Evolutionary conservation across 1,140 invertebrate species (phyloP).

Genomic region (Penaeus chinensis): DNA sequence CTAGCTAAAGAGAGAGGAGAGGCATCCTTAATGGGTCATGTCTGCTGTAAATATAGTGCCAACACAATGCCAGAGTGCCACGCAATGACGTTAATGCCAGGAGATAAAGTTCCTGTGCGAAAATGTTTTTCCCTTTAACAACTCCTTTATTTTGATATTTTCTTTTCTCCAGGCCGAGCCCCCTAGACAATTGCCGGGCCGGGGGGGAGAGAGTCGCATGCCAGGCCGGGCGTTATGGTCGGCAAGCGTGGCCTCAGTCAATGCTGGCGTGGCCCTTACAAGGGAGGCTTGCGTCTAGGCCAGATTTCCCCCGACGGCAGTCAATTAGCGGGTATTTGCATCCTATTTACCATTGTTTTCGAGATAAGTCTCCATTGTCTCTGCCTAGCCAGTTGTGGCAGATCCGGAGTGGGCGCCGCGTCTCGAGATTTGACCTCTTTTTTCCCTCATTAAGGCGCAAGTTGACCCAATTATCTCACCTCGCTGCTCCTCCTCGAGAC

Average conservation of each 20-base stretch:
- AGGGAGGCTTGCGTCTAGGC: neutral
- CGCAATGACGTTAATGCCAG: conserved; percentile 34
- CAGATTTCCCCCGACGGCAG: conserved; percentile 16
- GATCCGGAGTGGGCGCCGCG: conserved; percentile 17
- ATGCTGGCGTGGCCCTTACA: neutral
- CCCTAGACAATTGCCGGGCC: conserved; percentile 11
- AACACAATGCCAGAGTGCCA: conserved; percentile 25
- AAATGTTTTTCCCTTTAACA: conserved; percentile 45
- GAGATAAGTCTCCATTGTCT: conserved; percentile 54
- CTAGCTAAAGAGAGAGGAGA: too few relatives aligned
- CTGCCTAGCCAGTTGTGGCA: conserved; percentile 47
- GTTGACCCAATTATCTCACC: conserved; percentile 15
- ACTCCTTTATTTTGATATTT: conserved; percentile 56
- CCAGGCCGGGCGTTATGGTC: neutral
- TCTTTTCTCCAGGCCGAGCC: conserved; percentile 37
- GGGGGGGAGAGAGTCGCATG: neutral
- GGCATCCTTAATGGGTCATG: conserved; percentile 29
- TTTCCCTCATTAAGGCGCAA: neutral
- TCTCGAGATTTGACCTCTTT: conserved; percentile 25
- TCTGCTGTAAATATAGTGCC: conserved; percentile 28
- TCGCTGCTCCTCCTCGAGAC: too few relatives aligned
- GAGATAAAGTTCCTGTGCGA: conserved; percentile 37
- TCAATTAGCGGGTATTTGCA: conserved; percentile 61
- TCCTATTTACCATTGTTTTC: conserved; percentile 60
- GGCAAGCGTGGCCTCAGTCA: neutral